Base-by-base conservation (phyloP, 1,140 invertebrate genomes). In the Mizuhopecten yessoensis region DNA sequence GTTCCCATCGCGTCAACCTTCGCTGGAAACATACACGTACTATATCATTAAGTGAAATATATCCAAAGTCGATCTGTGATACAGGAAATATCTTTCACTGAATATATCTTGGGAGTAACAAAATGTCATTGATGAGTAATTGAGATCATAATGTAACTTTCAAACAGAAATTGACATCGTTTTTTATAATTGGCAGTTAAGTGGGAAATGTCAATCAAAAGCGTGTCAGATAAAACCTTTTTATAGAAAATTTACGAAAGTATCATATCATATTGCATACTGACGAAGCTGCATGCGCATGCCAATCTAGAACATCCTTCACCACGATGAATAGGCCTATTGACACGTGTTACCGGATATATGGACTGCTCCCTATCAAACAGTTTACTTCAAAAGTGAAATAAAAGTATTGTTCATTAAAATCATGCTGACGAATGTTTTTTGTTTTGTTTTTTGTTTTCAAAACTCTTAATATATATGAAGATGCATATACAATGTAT, bases 31-130 rank as follows among this genome's bases (percentile, higher is more conserved):
- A 9, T 75, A 75, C 3, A 75, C 57, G 5, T 2, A 5, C 57
- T 75, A 75, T 75, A 75, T 75, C 57, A 75, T 75, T 75, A 75
- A 75, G 57, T 75, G 57, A 75, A 75, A 75, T 75, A 13, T 75
- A 75, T 75, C 57, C 57, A 29, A 29, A 75, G n/a, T 75, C 17
- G 23, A 3, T 5, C 3, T 9, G n/a, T 75, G 29, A 23, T 5
- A 75, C 57, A 75, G 57, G 57, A 75, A 75, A 75, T 75, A 75
- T 29, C 57, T 75, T 29, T 75, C 57, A 75, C 57, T 17, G n/a
- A 29, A 75, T 75, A 45, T 45, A n/a, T 17, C 23, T n/a, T 0
- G 57, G n/a, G 2, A 75, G 57, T 75, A 75, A n/a, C 11, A 29
- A n/a, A 29, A 3, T 75, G 1, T n/a, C 57, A 75, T 29, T 29